Conservation (phyloP, 2,797 vertebrate species). For the Myotis daubentonii region DNA sequence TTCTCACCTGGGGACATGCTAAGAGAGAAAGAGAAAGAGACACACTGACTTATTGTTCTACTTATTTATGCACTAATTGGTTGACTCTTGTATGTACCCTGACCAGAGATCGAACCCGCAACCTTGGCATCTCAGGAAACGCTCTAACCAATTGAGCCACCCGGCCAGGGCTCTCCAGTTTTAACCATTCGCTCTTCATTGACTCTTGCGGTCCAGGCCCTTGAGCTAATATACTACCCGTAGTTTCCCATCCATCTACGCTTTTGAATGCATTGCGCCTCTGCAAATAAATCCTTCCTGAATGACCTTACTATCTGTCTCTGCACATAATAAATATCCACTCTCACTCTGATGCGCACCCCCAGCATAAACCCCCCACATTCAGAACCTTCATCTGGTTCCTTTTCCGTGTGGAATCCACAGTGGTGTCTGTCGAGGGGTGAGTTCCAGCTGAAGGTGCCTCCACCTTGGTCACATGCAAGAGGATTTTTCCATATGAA, state of each 20-base stretch:
- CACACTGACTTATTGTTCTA: background rate
- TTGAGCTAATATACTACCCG: background rate
- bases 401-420: background rate
- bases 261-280: background rate
- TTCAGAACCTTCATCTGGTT: background rate
- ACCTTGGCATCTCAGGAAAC: background rate
- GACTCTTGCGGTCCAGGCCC: background rate
- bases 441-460: background rate
- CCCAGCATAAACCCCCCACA: too few species aligned
- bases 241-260: background rate
- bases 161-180: background rate
- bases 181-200: background rate
- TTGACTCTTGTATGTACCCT: background rate
- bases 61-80: background rate
- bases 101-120: background rate
- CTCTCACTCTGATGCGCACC: accelerated
- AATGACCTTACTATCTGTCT: background rate
- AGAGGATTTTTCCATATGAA: background rate
- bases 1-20: background rate
- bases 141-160: background rate
- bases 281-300: background rate
- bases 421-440: background rate
- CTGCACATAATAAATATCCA: background rate
- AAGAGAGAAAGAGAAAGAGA: background rate
- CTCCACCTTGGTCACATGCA: accelerated